These are phyloP conservation scores for Caenorhabditis sp. DNA, from an alignment of 2,888 invertebrate genomes.

Conservation along the genomic window DNA sequence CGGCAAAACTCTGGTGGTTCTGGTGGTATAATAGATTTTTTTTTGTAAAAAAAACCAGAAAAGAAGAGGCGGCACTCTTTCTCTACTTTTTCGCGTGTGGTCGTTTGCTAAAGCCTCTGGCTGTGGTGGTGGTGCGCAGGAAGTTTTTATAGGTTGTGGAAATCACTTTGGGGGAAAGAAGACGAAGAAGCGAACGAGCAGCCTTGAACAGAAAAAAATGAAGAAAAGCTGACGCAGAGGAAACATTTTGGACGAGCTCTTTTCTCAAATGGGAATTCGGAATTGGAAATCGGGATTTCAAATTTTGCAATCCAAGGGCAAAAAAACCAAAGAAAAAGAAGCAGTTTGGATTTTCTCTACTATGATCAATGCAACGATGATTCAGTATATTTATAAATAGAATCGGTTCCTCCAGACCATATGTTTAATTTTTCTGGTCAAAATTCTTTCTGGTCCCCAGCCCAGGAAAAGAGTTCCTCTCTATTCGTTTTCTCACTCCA, in stretches of 20 bases:
- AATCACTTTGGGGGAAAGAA: constrained; percentile 57
- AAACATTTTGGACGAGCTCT: constrained; percentile 39
- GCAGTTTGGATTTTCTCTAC: not conserved
- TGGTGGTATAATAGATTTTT: constrained; percentile 53
- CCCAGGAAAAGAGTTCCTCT: constrained; percentile 4
- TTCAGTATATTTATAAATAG: constrained; percentile 42
- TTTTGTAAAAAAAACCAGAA: constrained; percentile 1
- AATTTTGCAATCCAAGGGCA: not conserved
- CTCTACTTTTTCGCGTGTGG: constrained; percentile 42
- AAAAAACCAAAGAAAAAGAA: not conserved
- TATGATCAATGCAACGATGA: not conserved
- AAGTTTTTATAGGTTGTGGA: constrained; percentile 62
- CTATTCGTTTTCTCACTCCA: constrained; percentile 14
- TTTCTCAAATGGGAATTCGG: constrained; percentile 29
- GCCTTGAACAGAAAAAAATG: constrained; percentile 26
- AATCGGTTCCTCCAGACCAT: constrained; percentile 12
- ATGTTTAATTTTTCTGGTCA: constrained; percentile 36
- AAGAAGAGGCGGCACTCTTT: constrained; percentile 39
- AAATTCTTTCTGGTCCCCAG: constrained; percentile 6
- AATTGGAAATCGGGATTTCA: constrained; percentile 8
- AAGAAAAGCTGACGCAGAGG: constrained; percentile 31
- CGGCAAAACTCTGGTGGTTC: constrained; percentile 11
- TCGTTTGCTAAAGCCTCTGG: constrained; percentile 49
- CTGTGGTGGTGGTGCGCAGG: constrained; percentile 53
- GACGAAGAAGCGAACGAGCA: constrained; percentile 17